These are phyloP conservation scores for Opisthograptis luteolata DNA, from an alignment of 2,888 invertebrate genomes.

Conservation along the genomic window DNA sequence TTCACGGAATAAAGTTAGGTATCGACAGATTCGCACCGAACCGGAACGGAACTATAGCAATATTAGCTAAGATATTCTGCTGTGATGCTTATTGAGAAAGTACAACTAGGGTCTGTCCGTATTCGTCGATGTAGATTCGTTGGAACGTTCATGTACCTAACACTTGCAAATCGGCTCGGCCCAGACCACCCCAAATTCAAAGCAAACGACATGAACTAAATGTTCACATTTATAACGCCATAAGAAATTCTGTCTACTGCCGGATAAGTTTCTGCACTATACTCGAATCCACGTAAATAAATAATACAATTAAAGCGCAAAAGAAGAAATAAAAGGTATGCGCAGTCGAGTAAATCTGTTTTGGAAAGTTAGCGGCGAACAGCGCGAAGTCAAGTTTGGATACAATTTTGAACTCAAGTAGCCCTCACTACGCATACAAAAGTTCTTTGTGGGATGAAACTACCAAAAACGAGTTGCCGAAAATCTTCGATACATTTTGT, in stretches of 20 bases:
- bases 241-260: no score
- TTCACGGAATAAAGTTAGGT: slow-evolving; percentile 35
- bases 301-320: no score
- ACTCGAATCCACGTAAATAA: no score
- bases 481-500: not conserved
- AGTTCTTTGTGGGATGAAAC: slow-evolving; percentile 35
- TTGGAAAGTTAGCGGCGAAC: not conserved
- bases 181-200: no score
- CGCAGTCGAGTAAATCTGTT: not conserved
- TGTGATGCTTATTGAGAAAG: slow-evolving; percentile 1
- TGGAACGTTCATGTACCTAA: no score
- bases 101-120: not conserved
- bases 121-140: not conserved
- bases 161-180: no score
- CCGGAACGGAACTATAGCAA: slow-evolving; percentile 13
- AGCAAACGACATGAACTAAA: no score
- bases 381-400: slow-evolving; percentile 33
- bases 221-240: no score
- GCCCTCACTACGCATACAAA: slow-evolving; percentile 44
- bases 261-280: no score
- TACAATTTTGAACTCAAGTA: slow-evolving; percentile 41
- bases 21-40: slow-evolving; percentile 27
- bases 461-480: slow-evolving; percentile 8
- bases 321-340: no score
- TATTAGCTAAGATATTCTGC: slow-evolving; percentile 10